These are phyloP conservation scores for Drosophila barbarae DNA, from an alignment of 2,888 invertebrate genomes.

Conservation along the genomic window DNA sequence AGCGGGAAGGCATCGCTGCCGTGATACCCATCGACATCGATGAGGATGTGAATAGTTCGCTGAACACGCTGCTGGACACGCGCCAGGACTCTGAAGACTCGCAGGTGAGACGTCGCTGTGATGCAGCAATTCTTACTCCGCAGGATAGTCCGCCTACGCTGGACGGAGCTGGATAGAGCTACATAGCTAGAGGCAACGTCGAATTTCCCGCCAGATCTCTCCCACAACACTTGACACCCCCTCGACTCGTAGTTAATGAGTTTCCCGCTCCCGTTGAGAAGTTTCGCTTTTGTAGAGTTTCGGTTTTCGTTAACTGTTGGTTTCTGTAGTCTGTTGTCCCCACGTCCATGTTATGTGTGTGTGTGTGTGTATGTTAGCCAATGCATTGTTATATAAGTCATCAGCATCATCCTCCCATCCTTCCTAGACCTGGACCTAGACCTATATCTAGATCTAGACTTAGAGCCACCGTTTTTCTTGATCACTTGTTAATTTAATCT, in stretches of 20 bases:
- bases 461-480: constrained; percentile 11
- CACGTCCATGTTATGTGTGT: constrained; percentile 13
- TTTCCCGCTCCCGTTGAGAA: constrained; percentile 27
- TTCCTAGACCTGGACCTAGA: background rate
- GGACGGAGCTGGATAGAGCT: constrained; percentile 5
- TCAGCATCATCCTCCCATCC: constrained; percentile 6
- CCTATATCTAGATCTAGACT: background rate
- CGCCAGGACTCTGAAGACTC: constrained; percentile 82
- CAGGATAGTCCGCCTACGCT: constrained; percentile 9
- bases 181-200: constrained; percentile 24
- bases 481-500: constrained; percentile 36
- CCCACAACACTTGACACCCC: constrained; percentile 31
- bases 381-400: constrained; percentile 30
- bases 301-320: constrained; percentile 34
- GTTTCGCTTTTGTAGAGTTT: constrained; percentile 37
- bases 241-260: constrained; percentile 34
- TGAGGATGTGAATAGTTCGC: constrained; percentile 94
- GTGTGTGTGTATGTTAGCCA: constrained; percentile 21
- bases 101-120: constrained; percentile 71
- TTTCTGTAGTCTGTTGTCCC: constrained; percentile 34
- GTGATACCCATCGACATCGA: constrained; percentile 93
- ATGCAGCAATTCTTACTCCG: background rate
- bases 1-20: constrained; percentile 84
- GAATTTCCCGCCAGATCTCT: constrained; percentile 34
- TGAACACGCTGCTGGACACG: constrained; percentile 93